Evolutionary conservation across 2,113 vertebrate genomes (phyloP), one percentile per base, ranked within the genome.

Genomic region (Pipa parva): DNA sequence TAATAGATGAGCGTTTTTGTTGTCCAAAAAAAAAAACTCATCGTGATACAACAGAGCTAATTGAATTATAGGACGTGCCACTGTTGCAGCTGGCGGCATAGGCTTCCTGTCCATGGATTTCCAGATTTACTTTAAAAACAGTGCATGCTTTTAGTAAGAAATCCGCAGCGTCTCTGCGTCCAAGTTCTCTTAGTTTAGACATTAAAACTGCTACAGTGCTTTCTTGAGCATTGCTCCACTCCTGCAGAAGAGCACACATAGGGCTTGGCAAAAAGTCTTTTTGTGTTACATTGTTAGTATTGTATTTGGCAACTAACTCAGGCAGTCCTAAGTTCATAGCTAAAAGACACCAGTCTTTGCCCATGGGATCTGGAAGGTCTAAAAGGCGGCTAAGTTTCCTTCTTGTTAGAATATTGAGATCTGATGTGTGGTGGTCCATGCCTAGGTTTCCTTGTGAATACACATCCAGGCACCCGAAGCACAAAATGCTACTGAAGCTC

Each of bases 301-400:
- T 92, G 71, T 97, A 87, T 72, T 94, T 95, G 63, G 97, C 95
- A 77, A 97, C 94, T 57, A 99, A 81, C 3, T 98, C 94, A 0
- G 91, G 90, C 48, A 98, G 93, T 66, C 95, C 94, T 56, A 99
- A 80, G 84, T 98, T 98, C 94, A 97, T 99, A 76, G 97, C 97
- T 26, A 99, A 87, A 80, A 99, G 92, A 82, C 96, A 99, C 95
- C 97, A 99, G 72, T 98, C 97, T 79, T 99, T 99, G 51, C 97
- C 97, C 79, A 98, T 89, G 25, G 96, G 91, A 74, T 99, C 97
- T 0, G 93, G 96, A 0, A 93, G 93, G 87, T 99, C 96, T 77
- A 99, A 81, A 82, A 99, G 86, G 66, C 95, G 91, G 63, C 94
- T 92, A 4, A 99, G 85, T 76, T 96, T 97, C 72, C 97, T 85